phyloP scores from a whole-genome alignment of 2,113 vertebrate species.

The Ctenodactylus gundi region DNA sequence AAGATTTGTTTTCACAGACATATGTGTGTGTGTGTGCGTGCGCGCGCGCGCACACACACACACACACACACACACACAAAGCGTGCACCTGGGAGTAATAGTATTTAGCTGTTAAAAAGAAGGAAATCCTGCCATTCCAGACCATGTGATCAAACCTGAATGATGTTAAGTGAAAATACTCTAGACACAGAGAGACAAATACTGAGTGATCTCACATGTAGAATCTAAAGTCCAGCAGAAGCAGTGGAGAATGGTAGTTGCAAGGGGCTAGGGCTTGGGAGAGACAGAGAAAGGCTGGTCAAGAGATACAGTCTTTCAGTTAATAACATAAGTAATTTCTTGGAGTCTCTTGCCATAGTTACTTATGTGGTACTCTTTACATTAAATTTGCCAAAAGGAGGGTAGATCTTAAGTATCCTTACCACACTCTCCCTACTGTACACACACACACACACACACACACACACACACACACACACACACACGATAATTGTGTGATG shows the following conservation, averaged over 20 bases:
- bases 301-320: neutral
- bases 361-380: neutral
- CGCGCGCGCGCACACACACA: neutral
- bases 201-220: neutral
- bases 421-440: too few species aligned
- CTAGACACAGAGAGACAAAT: neutral
- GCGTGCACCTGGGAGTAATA: neutral
- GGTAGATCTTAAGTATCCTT: neutral
- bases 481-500: neutral
- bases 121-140: neutral
- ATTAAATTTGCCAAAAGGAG: neutral
- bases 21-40: too few species aligned
- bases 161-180: neutral
- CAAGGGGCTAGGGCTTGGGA: too few species aligned
- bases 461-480: too few species aligned
- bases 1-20: too few species aligned
- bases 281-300: neutral
- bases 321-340: neutral
- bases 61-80: neutral
- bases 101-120: neutral
- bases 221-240: neutral
- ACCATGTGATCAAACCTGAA: neutral
- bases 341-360: neutral
- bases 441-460: neutral
- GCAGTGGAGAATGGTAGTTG: neutral